Conservation (phyloP, 1,140 invertebrate species). For the Euborellia annulipes region DNA sequence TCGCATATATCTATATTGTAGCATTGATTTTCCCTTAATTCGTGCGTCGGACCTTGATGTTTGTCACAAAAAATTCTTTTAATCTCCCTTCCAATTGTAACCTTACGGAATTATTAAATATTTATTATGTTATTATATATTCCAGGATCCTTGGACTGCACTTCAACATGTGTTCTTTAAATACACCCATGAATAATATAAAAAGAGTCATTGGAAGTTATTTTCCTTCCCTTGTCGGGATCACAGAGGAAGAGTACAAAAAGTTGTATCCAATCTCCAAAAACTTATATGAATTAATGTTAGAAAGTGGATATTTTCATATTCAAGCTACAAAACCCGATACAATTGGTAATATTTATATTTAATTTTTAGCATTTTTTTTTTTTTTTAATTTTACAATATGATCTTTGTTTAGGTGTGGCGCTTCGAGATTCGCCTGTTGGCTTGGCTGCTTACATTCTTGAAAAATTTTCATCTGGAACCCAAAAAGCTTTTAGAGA, state of each 20-base stretch:
- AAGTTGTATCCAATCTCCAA: conserved; percentile 18
- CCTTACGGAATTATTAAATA: too few relatives aligned
- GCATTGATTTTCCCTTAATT: too few relatives aligned
- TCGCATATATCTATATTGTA: too few relatives aligned
- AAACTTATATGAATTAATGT: conserved; percentile 17
- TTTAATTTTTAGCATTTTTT: not conserved
- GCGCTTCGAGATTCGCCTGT: conserved; percentile 40
- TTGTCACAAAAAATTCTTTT: too few relatives aligned
- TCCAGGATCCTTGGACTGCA: conserved; percentile 27
- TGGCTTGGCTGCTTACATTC: conserved; percentile 37
- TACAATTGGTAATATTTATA: conserved; percentile 28
- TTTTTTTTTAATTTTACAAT: conserved; percentile 2
- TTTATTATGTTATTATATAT: too few relatives aligned
- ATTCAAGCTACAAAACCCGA: conserved; percentile 40
- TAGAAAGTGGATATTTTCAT: conserved; percentile 31
- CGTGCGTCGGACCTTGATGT: too few relatives aligned
- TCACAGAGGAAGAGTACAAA: conserved; percentile 14
- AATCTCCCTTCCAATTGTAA: too few relatives aligned
- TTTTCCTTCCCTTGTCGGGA: conserved; percentile 16
- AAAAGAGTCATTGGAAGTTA: conserved; percentile 19
- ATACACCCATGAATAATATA: conserved; percentile 12
- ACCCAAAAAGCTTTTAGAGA: conserved; percentile 23
- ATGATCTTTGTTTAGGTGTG: conserved; percentile 30
- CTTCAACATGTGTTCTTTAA: conserved; percentile 22
- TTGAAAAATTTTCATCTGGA: conserved; percentile 41